Evolutionary conservation across 2,113 vertebrate species (phyloP).

Genomic region (Ammodytes marinus): DNA sequence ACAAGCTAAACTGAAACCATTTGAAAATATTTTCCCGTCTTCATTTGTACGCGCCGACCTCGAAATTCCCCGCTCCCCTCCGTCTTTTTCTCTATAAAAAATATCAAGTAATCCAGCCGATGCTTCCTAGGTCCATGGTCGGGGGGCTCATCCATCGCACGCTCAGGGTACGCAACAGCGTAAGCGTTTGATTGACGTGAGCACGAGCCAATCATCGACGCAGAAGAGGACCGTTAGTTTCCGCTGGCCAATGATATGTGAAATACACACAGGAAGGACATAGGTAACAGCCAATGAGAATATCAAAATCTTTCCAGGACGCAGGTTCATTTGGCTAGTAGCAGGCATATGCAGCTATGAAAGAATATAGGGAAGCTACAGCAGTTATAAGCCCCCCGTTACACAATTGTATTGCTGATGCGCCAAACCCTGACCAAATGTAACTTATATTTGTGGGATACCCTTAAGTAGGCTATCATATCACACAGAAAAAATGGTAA

Average conservation of each 20-base stretch:
- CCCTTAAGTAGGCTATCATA: neutral
- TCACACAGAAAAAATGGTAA: neutral
- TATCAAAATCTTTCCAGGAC: neutral
- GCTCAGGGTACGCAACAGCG: conserved; percentile 53
- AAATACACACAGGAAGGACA: neutral
- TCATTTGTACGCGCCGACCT: conserved; percentile 19
- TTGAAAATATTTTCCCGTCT: conserved; percentile 27
- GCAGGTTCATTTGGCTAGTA: conserved; percentile 53
- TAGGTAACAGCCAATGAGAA: conserved; percentile 43
- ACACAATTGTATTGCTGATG: conserved; percentile 10
- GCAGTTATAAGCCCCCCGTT: conserved; percentile 1
- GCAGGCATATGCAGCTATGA: conserved; percentile 30
- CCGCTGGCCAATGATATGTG: conserved; percentile 50
- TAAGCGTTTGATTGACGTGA: conserved; percentile 51
- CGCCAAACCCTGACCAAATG: neutral
- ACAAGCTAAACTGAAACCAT: conserved; percentile 3
- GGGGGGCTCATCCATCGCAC: conserved; percentile 48
- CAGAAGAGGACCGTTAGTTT: neutral
- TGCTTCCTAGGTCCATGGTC: conserved; percentile 70
- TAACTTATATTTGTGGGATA: neutral
- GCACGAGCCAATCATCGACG: conserved; percentile 53
- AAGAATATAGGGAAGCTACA: conserved; percentile 7
- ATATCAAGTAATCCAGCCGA: conserved; percentile 49
- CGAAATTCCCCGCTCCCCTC: neutral
- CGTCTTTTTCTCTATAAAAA: conserved; percentile 49